Base-by-base conservation (phyloP, 2,797 vertebrate genomes). In the Cephalopachus bancanus region DNA sequence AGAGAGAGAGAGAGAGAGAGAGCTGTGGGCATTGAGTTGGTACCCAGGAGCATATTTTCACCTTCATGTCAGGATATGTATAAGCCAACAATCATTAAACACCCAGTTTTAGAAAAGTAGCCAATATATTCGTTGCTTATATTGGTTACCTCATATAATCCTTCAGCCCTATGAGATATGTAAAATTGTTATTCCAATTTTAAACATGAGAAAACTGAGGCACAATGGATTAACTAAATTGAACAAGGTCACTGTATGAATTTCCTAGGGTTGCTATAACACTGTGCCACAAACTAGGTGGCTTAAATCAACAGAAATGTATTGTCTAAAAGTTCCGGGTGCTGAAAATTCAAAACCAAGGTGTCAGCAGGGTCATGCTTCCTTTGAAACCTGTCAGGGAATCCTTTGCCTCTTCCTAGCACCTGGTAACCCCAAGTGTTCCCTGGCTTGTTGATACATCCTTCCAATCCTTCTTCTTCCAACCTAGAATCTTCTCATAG, bases 141-240 rank as follows among this genome's bases (percentile, higher is more conserved):
- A 0, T 37, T 49, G 64, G 33, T 83, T 94, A 76, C 76, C 44
- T 92, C 51, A 49, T 84, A 55, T 11, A 59, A 24, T 67, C 19
- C 33, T 89, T 91, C 33, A 93, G 74, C 11, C 28, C 53, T 37
- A 24, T 30, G 14, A 79, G 9, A 24, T 37, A 92, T 11, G 49
- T 83, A 79, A 44, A 60, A 33, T 91, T 87, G 24, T 78, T 92
- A 69, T 44, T 89, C 71, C 55, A 76, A 76, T 60, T 90, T 97
- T 95, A 69, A 93, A 80, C 17, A 60, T 37, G 33, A 72, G 53
- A 55, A 69, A 93, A 51, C 20, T 64, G 51, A 80, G 33, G 49
- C 19, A 75, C 9, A 30, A 3, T 37, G 55, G 93, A 67, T 44
- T 89, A 37, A 37, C 37, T 37, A 37, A 65, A 49, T 83, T 71